These are phyloP conservation scores for Netta rufina DNA, from an alignment of 2,797 vertebrate species.

Conservation along the genomic window DNA sequence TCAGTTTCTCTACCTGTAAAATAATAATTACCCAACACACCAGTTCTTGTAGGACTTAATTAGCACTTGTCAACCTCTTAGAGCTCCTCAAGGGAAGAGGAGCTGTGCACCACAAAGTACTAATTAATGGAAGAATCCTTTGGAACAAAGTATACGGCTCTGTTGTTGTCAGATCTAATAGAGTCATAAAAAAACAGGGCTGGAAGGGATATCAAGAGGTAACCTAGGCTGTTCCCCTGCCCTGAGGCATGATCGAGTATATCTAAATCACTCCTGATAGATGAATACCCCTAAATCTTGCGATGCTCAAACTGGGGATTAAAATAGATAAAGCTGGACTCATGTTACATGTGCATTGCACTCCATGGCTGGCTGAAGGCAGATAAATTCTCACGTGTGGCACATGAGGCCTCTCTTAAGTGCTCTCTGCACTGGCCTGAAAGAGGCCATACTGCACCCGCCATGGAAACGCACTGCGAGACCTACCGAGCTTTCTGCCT, in stretches of 20 bases:
- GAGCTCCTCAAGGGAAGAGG: constrained; percentile 68
- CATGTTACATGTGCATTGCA: fast-evolving
- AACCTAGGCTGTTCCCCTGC: constrained; percentile 48
- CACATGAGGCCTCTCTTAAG: background rate
- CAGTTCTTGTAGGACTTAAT: constrained; percentile 69
- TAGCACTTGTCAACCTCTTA: constrained; percentile 69
- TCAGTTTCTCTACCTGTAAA: constrained; percentile 70
- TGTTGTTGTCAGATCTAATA: constrained; percentile 74
- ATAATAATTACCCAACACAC: constrained; percentile 69
- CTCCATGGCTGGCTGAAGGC: background rate
- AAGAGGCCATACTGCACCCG: background rate
- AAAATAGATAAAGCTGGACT: constrained; percentile 20
- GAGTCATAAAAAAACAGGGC: constrained; percentile 51
- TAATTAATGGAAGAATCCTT: constrained; percentile 69
- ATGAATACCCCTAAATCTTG: constrained; percentile 44
- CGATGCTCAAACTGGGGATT: background rate
- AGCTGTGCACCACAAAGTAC: constrained; percentile 61
- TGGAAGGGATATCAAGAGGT: constrained; percentile 60
- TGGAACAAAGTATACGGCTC: constrained; percentile 52
- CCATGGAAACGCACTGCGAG: fast-evolving
- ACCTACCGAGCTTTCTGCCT: background rate
- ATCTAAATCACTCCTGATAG: constrained; percentile 62
- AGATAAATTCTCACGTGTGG: background rate
- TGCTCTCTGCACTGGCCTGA: background rate
- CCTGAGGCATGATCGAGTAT: constrained; percentile 56